phyloP scores from a whole-genome alignment of 2,797 vertebrate species.

The Rachycentron canadum region DNA sequence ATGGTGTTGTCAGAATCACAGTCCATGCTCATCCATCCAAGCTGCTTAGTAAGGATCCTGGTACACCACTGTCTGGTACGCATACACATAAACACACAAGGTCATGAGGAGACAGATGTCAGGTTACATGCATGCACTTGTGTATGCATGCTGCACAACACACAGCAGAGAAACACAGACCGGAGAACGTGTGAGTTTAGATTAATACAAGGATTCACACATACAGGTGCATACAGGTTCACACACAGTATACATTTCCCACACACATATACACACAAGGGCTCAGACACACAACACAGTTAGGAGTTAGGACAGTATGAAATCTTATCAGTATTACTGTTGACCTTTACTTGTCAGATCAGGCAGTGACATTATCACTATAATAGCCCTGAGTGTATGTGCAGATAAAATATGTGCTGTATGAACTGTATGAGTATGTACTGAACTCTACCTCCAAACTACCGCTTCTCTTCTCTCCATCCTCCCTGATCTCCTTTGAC shows the following conservation, averaged over 20 bases:
- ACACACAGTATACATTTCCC: neutral
- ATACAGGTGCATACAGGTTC: neutral
- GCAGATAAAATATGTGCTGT: neutral
- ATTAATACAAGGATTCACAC: conserved; percentile 3
- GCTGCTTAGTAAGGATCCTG: conserved; percentile 73
- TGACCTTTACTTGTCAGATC: conserved; percentile 52
- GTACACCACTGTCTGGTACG: conserved; percentile 23
- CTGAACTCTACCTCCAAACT: conserved; percentile 10
- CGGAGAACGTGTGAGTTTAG: neutral
- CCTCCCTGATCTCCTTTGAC: conserved; percentile 24
- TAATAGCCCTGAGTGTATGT: conserved; percentile 9
- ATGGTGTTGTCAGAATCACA: conserved; percentile 78
- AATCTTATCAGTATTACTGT: conserved; percentile 5
- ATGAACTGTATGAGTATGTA: neutral
- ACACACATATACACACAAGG: conserved; percentile 12
- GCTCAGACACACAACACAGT: neutral
- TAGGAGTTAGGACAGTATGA: neutral
- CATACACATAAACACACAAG: conserved; percentile 42
- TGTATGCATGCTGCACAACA: neutral
- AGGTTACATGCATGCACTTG: neutral
- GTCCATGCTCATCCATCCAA: conserved; percentile 74
- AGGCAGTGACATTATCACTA: conserved; percentile 25
- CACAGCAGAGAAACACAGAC: conserved; percentile 3
- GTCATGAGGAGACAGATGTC: conserved; percentile 53
- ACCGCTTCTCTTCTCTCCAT: neutral